Evolutionary conservation across 2,888 invertebrate genomes (phyloP).

Genomic region (Drosophila recens): DNA sequence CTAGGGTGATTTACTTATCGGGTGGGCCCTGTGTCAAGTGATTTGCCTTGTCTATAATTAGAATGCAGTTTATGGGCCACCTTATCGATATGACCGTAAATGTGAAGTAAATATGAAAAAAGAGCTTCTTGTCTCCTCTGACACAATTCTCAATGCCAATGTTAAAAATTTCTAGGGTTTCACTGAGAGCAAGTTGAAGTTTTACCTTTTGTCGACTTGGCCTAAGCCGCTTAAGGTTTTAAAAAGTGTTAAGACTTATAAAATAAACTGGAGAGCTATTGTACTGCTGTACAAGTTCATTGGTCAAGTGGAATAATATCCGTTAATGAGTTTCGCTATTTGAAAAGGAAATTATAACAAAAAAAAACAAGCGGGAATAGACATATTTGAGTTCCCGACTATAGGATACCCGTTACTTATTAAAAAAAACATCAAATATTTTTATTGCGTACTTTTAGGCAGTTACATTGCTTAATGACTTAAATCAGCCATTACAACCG

Average conservation of each 20-base stretch:
- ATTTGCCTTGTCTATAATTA: slow-evolving; percentile 64
- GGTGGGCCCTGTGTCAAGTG: slow-evolving; percentile 73
- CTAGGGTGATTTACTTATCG: slow-evolving; percentile 30
- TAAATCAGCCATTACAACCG: no score
- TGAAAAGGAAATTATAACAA: neutral
- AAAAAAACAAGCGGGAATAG: no score
- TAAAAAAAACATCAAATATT: no score
- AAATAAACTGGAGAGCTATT: slow-evolving; percentile 8
- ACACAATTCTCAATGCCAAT: slow-evolving; percentile 52
- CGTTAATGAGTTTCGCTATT: slow-evolving; percentile 1
- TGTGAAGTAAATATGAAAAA: slow-evolving; percentile 1
- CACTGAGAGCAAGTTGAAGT: slow-evolving; percentile 56
- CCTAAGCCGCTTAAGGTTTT: slow-evolving; percentile 57
- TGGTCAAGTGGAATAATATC: slow-evolving; percentile 52
- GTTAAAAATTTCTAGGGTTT: slow-evolving; percentile 52
- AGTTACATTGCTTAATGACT: no score
- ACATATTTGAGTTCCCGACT: no score
- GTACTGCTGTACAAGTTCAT: slow-evolving; percentile 44
- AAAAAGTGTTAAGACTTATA: slow-evolving; percentile 52
- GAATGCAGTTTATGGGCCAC: slow-evolving; percentile 43
- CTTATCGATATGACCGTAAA: slow-evolving; percentile 13
- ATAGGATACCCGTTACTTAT: no score
- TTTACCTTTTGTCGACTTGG: slow-evolving; percentile 29
- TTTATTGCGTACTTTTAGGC: no score
- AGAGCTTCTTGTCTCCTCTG: slow-evolving; percentile 15